Conservation (phyloP, 2,113 vertebrate species). For the Hippoglossus stenolepis region DNA sequence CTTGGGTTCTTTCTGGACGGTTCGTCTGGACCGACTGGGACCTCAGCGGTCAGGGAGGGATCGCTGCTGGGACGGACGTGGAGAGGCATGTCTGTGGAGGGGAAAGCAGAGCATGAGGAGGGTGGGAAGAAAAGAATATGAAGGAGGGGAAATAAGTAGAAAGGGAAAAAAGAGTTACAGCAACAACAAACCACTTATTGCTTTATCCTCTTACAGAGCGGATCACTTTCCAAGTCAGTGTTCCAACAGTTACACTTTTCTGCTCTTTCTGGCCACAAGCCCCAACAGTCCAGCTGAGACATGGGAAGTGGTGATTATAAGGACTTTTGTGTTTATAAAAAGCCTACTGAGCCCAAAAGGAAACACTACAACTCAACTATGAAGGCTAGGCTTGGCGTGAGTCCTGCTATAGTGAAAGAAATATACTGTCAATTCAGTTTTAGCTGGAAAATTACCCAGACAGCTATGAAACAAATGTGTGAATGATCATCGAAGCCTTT, state of each 20-base stretch:
- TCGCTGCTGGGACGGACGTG: constrained; percentile 97
- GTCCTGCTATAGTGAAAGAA: constrained; percentile 26
- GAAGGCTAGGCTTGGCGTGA: constrained; percentile 55
- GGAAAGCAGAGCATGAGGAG: background rate
- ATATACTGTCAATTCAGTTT: constrained; percentile 16
- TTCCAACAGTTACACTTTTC: constrained; percentile 20
- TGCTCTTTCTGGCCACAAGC: constrained; percentile 13
- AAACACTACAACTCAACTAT: constrained; percentile 36
- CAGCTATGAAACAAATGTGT: constrained; percentile 9
- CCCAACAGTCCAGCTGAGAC: constrained; percentile 7
- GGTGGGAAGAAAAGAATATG: background rate
- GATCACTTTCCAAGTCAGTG: constrained; percentile 18
- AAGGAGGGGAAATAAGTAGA: constrained; percentile 3
- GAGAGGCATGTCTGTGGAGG: constrained; percentile 91
- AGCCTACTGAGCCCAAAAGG: constrained; percentile 20
- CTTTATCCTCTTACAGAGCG: constrained; percentile 8
- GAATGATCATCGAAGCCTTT: constrained; percentile 13
- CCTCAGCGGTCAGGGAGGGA: constrained; percentile 88
- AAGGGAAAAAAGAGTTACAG: background rate
- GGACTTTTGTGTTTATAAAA: constrained; percentile 38
- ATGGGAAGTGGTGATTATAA: constrained; percentile 41
- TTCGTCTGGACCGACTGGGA: constrained; percentile 85
- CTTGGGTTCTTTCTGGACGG: constrained; percentile 93
- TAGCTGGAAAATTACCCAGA: constrained; percentile 21
- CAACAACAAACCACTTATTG: constrained; percentile 16